These are phyloP conservation scores for Rhamnusium bicolor DNA, from an alignment of 2,888 invertebrate genomes.

Conservation along the genomic window DNA sequence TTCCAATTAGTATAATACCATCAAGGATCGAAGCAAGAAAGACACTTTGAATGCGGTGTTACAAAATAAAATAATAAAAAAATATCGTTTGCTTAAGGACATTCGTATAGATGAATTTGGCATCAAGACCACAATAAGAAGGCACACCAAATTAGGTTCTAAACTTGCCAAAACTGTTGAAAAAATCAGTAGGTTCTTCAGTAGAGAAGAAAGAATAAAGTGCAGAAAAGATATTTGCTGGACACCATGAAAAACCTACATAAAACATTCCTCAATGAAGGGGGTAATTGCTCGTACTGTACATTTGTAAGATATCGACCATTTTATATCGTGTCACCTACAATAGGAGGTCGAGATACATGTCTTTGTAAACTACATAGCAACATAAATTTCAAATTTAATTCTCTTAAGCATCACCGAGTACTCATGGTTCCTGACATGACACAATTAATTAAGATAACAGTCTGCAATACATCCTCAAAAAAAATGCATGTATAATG, in stretches of 20 bases:
- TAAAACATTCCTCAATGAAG: constrained; percentile 3
- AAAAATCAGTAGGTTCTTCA: neutral
- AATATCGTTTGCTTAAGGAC: neutral
- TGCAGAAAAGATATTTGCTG: constrained; percentile 24
- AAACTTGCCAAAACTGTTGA: neutral
- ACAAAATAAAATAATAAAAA: neutral
- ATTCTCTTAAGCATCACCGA: constrained; percentile 4
- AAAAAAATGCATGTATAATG: no score
- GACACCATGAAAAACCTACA: constrained; percentile 24
- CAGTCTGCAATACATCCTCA: no score
- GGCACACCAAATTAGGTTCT: neutral
- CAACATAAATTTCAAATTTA: constrained; percentile 1
- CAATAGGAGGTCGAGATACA: constrained; percentile 18
- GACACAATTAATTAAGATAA: neutral
- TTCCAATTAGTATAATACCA: neutral
- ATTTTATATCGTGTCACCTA: constrained; percentile 23
- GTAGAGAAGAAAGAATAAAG: constrained; percentile 5
- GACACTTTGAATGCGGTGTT: neutral
- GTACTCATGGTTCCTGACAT: neutral
- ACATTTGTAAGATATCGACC: constrained; percentile 9
- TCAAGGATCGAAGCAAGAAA: no score
- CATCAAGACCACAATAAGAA: neutral
- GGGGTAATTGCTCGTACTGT: neutral
- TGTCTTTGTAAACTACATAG: constrained; percentile 14
- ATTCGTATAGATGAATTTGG: neutral